Percentiles rank a stretch among this genome's conserved stretches.
Evolutionary conservation across 2,888 invertebrate species (phyloP).

Genomic region (Athalia rosae): DNA sequence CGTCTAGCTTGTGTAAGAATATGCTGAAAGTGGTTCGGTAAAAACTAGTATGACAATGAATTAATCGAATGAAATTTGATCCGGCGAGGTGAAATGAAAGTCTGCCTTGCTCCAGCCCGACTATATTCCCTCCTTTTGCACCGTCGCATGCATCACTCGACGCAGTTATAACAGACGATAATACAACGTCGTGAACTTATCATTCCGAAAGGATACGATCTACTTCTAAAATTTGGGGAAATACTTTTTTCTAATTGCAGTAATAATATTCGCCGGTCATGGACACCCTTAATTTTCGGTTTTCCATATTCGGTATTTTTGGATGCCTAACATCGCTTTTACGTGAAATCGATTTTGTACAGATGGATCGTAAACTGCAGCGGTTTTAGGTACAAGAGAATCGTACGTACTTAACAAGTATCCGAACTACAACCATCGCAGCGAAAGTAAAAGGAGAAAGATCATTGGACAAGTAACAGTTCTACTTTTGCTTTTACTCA

Average conservation of each 20-base stretch:
- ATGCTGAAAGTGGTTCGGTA: background rate
- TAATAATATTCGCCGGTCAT: background rate
- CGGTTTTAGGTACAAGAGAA: background rate
- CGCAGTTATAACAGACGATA: no score
- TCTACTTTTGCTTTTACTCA: slow-evolving; percentile 64
- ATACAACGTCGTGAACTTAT: no score
- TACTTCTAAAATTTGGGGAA: background rate
- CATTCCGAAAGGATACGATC: no score
- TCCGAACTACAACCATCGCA: slow-evolving; percentile 41
- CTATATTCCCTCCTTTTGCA: background rate
- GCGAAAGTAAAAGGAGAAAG: slow-evolving; percentile 67
- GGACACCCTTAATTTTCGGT: background rate
- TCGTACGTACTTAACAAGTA: background rate
- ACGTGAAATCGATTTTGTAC: slow-evolving; percentile 16
- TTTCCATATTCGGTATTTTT: slow-evolving; percentile 4
- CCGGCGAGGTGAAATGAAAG: background rate
- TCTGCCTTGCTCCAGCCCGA: background rate
- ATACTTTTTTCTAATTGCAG: background rate
- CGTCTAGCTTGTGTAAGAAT: background rate
- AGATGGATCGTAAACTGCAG: background rate
- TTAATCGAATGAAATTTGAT: slow-evolving; percentile 2
- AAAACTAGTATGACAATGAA: slow-evolving; percentile 8
- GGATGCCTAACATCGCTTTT: background rate
- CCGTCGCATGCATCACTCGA: background rate
- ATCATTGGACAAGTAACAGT: slow-evolving; percentile 59